Evolutionary conservation across 2,888 invertebrate genomes (phyloP).

Genomic region (Listrodromus nycthemerus): DNA sequence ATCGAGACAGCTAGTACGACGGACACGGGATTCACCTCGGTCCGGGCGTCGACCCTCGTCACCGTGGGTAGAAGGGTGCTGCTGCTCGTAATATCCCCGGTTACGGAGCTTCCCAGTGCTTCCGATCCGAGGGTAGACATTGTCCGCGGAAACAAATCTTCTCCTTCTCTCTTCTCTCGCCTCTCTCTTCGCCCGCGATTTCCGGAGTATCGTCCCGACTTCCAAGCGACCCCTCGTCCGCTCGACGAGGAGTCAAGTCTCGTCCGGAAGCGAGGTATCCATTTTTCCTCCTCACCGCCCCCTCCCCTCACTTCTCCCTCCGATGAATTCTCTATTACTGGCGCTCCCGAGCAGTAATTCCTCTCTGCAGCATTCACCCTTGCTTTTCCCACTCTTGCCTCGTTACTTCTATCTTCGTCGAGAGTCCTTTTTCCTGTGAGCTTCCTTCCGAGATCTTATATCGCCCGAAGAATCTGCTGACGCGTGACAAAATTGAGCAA

Average conservation of each 20-base stretch:
- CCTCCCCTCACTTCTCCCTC: not conserved
- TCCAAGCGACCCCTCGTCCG: constrained; percentile 5
- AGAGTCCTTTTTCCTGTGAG: constrained; percentile 8
- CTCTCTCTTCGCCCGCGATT: constrained; percentile 62
- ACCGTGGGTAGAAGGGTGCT: constrained; percentile 77
- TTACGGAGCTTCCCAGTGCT: constrained; percentile 73
- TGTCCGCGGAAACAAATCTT: constrained; percentile 67
- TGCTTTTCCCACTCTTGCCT: constrained; percentile 12
- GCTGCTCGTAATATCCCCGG: constrained; percentile 76
- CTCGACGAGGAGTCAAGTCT: constrained; percentile 61
- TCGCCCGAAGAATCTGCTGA: constrained; percentile 23
- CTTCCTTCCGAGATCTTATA: constrained; percentile 21
- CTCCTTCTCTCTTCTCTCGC: constrained; percentile 6
- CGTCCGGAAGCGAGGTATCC: constrained; percentile 65
- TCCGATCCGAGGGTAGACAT: constrained; percentile 79
- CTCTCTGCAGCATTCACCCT: constrained; percentile 15
- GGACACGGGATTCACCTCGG: constrained; percentile 82
- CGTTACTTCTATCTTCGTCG: not conserved
- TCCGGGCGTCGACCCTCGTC: constrained; percentile 77
- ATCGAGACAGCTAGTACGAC: constrained; percentile 85
- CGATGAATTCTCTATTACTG: constrained; percentile 7
- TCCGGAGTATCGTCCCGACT: constrained; percentile 32
- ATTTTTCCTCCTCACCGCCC: constrained; percentile 35
- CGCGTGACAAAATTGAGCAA: constrained; percentile 7
- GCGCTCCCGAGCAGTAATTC: not conserved